phyloP scores from a whole-genome alignment of 37 sponge, comb jelly and placozoan species.

The Dysidea cf. avara region DNA sequence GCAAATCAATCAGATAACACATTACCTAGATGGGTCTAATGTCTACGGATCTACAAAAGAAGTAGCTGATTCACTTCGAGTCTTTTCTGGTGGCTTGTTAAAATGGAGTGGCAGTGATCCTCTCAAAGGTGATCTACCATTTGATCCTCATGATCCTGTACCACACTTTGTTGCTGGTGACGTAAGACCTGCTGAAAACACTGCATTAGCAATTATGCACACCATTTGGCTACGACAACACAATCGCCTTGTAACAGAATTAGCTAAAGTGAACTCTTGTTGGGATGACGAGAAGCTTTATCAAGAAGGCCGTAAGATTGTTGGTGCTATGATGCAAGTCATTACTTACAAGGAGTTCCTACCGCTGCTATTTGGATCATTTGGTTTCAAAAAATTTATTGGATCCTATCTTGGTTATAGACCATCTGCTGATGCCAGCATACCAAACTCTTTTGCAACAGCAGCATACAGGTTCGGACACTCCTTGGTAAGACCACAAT shows the following conservation, averaged over 20 bases:
- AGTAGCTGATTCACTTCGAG: too few species aligned
- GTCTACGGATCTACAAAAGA: slow-evolving; percentile 74
- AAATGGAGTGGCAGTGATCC: slow-evolving; percentile 39
- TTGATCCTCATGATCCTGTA: slow-evolving; percentile 22
- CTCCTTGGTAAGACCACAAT: slow-evolving; percentile 60
- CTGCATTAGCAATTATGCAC: slow-evolving; percentile 86
- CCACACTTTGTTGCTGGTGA: slow-evolving; percentile 84
- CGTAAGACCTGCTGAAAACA: slow-evolving; percentile 73
- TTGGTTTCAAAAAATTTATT: neutral
- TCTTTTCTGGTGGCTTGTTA: slow-evolving; percentile 40
- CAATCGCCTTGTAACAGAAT: slow-evolving; percentile 76
- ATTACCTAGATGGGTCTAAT: slow-evolving; percentile 79
- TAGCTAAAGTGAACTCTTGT: slow-evolving; percentile 79
- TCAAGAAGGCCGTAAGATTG: slow-evolving; percentile 80
- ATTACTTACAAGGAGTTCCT: too few species aligned
- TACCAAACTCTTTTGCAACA: slow-evolving; percentile 71
- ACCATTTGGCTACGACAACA: slow-evolving; percentile 96
- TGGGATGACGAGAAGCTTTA: too few species aligned
- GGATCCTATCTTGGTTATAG: slow-evolving; percentile 47
- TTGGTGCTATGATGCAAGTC: too few species aligned
- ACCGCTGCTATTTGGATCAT: slow-evolving; percentile 21
- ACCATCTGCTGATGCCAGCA: slow-evolving; percentile 48
- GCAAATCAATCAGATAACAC: too few species aligned
- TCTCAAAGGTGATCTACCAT: slow-evolving; percentile 48
- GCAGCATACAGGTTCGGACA: slow-evolving; percentile 90